Conservation (phyloP, 2,113 vertebrate genomes). For the Carassius auratus region DNA sequence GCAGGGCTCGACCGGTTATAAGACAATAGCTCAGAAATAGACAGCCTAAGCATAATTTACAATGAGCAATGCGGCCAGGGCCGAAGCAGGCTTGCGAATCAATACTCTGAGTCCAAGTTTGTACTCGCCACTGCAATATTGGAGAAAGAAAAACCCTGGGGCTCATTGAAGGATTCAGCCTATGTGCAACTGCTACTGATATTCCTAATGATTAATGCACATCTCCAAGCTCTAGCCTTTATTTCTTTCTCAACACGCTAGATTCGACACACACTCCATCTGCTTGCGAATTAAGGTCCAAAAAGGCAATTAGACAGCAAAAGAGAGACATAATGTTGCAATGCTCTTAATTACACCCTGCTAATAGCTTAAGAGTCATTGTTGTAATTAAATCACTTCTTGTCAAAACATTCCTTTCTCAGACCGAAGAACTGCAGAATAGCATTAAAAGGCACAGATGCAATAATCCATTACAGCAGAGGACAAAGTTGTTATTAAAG, state of each 20-base stretch:
- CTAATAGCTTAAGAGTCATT: conserved; percentile 33
- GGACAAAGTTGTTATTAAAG: conserved; percentile 22
- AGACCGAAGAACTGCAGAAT: conserved; percentile 1
- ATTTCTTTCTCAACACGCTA: background rate
- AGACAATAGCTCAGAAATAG: background rate
- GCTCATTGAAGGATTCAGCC: conserved; percentile 33
- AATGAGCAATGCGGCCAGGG: background rate
- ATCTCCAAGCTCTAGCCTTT: background rate
- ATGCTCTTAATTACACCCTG: conserved; percentile 36
- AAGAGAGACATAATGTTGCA: conserved; percentile 28
- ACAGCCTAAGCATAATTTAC: conserved; percentile 29
- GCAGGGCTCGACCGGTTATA: background rate
- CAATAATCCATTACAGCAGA: conserved; percentile 1
- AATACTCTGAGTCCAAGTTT: conserved; percentile 16
- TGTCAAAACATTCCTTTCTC: conserved; percentile 25
- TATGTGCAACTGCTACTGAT: background rate
- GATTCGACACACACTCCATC: background rate
- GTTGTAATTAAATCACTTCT: conserved; percentile 23
- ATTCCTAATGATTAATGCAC: conserved; percentile 31
- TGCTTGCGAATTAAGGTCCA: conserved; percentile 10
- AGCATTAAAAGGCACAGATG: conserved; percentile 16
- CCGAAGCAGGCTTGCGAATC: background rate
- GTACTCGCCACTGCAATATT: conserved; percentile 1
- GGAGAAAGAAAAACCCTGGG: conserved; percentile 11
- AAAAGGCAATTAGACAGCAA: conserved; percentile 16